Conservation (phyloP, 2,888 invertebrate genomes). For the Xylota segnis region DNA sequence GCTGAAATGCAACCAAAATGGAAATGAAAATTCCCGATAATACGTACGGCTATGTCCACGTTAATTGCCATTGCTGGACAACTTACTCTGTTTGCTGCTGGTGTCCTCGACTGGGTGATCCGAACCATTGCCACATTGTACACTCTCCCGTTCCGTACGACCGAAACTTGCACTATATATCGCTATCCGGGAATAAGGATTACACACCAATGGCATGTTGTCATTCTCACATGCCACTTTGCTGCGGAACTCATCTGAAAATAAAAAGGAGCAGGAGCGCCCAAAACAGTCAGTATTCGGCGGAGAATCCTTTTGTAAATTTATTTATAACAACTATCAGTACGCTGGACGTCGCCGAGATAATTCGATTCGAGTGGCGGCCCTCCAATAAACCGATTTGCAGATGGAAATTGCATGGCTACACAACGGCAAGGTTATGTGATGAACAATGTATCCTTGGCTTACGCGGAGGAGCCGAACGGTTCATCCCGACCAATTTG, state of each 20-base stretch:
- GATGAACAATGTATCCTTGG: constrained; percentile 36
- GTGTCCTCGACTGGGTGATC: constrained; percentile 78
- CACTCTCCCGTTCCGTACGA: constrained; percentile 93
- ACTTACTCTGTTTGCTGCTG: constrained; percentile 80
- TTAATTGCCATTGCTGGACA: constrained; percentile 72
- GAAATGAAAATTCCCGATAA: constrained; percentile 40
- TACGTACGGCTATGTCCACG: not conserved
- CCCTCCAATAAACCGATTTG: constrained; percentile 65
- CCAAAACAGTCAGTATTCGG: constrained; percentile 18
- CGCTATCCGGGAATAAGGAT: constrained; percentile 94
- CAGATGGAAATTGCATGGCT: constrained; percentile 48
- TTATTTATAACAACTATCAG: constrained; percentile 71
- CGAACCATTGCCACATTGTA: constrained; percentile 88
- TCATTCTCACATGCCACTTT: constrained; percentile 97
- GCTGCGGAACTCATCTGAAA: constrained; percentile 96
- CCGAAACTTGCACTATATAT: constrained; percentile 97
- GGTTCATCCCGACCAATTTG: constrained; percentile 54
- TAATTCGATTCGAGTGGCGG: constrained; percentile 68
- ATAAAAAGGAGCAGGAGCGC: constrained; percentile 33
- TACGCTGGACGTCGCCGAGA: constrained; percentile 74
- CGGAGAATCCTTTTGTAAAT: constrained; percentile 45
- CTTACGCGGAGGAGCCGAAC: constrained; percentile 31
- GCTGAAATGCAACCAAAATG: constrained; percentile 85
- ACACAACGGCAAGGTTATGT: constrained; percentile 14
- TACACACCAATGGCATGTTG: constrained; percentile 93